Evolutionary conservation across 2,797 vertebrate genomes (phyloP).

Genomic region (Momotus momota): DNA sequence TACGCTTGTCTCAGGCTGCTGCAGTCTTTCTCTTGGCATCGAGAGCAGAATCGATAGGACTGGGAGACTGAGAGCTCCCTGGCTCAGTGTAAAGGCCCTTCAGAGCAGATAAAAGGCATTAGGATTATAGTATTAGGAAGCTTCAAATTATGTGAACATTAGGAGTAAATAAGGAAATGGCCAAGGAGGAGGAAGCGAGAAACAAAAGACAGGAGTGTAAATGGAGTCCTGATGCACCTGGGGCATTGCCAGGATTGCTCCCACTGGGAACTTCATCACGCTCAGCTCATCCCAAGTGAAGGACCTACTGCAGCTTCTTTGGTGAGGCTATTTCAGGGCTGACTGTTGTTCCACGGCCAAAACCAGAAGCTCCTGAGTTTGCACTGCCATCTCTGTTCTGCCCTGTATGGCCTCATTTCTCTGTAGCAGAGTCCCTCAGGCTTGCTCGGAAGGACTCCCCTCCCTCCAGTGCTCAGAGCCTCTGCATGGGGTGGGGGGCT

Average conservation of each 20-base stretch:
- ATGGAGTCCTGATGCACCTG: neutral
- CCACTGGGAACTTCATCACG: rapidly evolving
- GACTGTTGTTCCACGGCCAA: neutral
- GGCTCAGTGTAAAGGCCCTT: neutral
- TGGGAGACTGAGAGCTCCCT: neutral
- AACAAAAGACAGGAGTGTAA: neutral
- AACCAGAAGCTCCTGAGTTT: neutral
- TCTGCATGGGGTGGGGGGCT: rapidly evolving
- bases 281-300: neutral
- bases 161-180: neutral
- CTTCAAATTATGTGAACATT: neutral
- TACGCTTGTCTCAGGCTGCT: neutral
- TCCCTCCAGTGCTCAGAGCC: rapidly evolving
- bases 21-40: neutral
- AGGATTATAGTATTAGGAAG: neutral
- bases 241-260: neutral
- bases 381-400: neutral
- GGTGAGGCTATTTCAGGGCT: neutral
- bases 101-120: neutral
- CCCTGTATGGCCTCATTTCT: rapidly evolving
- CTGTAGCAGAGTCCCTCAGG: rapidly evolving
- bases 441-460: neutral
- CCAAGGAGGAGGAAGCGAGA: neutral
- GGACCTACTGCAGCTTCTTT: neutral
- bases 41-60: neutral